Percentiles rank a stretch among this genome's conserved stretches.
Evolutionary conservation across 2,113 vertebrate genomes (phyloP).

Genomic region (Calypte anna): DNA sequence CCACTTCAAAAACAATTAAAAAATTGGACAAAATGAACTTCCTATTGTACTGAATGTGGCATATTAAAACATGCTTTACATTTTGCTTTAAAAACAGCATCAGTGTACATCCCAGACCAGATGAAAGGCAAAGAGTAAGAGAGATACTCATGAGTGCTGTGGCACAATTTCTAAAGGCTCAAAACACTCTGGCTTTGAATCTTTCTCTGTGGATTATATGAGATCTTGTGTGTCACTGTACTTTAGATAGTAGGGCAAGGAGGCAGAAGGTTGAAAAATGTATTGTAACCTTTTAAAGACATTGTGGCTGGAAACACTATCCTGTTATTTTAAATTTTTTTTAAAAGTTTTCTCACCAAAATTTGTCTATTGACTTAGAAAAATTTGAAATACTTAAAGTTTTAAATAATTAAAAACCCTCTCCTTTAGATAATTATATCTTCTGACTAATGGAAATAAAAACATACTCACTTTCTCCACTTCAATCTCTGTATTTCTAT

Average conservation of each 20-base stretch:
- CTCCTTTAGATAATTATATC: background rate
- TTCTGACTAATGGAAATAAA: background rate
- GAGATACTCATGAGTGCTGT: background rate
- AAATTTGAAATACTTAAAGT: background rate
- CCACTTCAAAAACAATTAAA: background rate
- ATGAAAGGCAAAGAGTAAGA: background rate
- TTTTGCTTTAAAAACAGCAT: background rate
- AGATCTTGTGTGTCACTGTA: background rate
- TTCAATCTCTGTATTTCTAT: background rate
- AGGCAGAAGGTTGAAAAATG: background rate
- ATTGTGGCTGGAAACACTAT: background rate
- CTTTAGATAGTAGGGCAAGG: background rate
- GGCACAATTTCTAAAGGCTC: background rate
- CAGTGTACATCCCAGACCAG: background rate
- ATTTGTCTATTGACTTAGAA: background rate
- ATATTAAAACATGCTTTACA: background rate
- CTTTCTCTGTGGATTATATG: background rate
- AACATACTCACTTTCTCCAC: background rate
- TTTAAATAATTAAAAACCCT: background rate
- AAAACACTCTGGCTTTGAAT: background rate
- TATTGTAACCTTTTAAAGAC: background rate
- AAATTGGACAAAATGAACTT: background rate
- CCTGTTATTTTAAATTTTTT: background rate
- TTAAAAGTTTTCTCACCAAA: background rate
- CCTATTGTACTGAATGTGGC: rapidly evolving